Conservation (phyloP, 2,888 invertebrate species). For the Seira musarum region DNA sequence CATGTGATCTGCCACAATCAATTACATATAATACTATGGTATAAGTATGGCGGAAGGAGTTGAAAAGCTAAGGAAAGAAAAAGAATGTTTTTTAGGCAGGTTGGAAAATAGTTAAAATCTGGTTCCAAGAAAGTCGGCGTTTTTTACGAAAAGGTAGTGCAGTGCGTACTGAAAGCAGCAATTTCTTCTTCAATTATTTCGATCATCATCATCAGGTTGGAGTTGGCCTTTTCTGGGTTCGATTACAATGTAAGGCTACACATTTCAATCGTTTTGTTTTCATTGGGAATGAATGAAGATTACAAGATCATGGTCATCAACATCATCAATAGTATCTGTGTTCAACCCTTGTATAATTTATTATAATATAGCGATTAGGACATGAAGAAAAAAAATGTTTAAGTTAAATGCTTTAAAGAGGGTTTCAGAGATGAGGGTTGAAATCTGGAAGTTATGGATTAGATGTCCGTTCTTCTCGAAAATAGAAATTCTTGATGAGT, state of each 20-base stretch:
- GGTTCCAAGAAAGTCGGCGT: conserved; percentile 35
- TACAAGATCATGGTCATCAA: conserved; percentile 15
- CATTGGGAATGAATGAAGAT: conserved; percentile 15
- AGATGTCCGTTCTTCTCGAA: too few relatives aligned
- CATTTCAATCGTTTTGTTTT: conserved; percentile 18
- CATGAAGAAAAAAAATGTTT: background rate
- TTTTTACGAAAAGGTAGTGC: background rate
- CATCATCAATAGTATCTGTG: background rate
- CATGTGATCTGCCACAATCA: conserved; percentile 18
- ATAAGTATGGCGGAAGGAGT: conserved; percentile 12
- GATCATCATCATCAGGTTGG: background rate
- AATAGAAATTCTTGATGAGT: too few relatives aligned
- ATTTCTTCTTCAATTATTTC: conserved; percentile 2
- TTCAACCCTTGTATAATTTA: background rate
- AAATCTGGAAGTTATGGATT: too few relatives aligned
- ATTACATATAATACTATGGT: conserved; percentile 17
- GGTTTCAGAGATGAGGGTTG: too few relatives aligned
- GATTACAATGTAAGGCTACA: conserved; percentile 17
- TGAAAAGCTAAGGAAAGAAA: conserved; percentile 1
- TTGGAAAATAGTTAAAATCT: conserved; percentile 18
- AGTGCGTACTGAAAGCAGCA: background rate
- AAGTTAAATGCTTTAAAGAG: too few relatives aligned
- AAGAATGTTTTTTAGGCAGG: conserved; percentile 9
- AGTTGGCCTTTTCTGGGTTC: background rate
- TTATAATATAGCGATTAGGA: background rate